phyloP scores from a whole-genome alignment of 2,113 vertebrate genomes.

The Notarius lentiginosus region DNA sequence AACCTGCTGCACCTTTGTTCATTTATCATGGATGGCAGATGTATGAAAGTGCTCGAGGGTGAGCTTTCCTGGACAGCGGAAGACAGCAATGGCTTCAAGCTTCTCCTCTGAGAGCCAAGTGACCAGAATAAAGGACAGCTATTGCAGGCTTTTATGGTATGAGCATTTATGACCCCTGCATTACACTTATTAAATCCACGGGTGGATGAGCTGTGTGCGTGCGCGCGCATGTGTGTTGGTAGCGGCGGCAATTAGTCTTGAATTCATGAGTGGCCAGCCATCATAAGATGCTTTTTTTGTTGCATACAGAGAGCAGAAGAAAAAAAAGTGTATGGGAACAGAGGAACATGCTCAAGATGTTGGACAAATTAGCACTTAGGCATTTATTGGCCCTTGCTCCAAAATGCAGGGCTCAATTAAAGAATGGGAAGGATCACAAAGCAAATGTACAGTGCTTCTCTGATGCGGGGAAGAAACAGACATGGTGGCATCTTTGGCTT shows the following conservation, averaged over 20 bases:
- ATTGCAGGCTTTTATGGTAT: constrained; percentile 64
- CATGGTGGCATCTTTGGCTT: constrained; percentile 34
- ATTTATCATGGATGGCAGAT: constrained; percentile 30
- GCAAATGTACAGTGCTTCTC: constrained; percentile 18
- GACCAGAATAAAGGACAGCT: constrained; percentile 50
- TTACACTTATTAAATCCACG: constrained; percentile 76
- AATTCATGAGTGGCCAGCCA: constrained; percentile 53
- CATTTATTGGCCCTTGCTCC: constrained; percentile 18
- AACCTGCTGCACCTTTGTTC: not conserved
- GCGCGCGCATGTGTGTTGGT: constrained; percentile 42
- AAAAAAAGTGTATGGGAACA: not conserved
- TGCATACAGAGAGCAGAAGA: constrained; percentile 34
- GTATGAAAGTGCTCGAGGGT: constrained; percentile 7
- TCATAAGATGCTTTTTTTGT: constrained; percentile 56
- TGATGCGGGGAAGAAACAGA: constrained; percentile 42
- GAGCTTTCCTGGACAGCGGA: not conserved
- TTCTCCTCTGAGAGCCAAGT: constrained; percentile 60
- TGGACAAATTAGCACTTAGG: constrained; percentile 39
- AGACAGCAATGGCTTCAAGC: constrained; percentile 4
- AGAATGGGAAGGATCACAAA: constrained; percentile 51
- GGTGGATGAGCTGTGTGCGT: constrained; percentile 66
- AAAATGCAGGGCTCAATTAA: constrained; percentile 57
- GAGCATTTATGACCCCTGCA: constrained; percentile 73
- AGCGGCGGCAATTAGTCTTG: constrained; percentile 67
- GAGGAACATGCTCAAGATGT: constrained; percentile 19